Base-by-base conservation (phyloP, 2,113 vertebrate species). In the Ammodytes dubius region DNA sequence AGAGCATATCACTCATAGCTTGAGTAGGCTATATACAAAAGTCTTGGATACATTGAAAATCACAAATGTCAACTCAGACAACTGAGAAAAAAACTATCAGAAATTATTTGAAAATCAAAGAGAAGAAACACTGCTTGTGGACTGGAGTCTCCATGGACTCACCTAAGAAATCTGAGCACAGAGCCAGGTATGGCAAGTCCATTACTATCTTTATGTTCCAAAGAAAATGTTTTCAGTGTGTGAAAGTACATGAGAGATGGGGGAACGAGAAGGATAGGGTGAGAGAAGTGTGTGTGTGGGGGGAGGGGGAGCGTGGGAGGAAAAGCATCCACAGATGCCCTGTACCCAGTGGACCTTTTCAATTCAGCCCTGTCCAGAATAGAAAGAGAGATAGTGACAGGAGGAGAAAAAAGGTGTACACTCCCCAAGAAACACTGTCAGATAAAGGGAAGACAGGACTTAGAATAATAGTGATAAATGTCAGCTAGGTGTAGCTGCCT, bases 381-480 rank as follows among this genome's bases (percentile, higher is more conserved):
- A 77, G 47, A 89, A 65, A 68, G 64, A 84, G 13, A 82, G 79
- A 82, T 65, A 81, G 72, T 56, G 82, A 82, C 35, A 72, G 74
- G 61, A n/a, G 40, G 46, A 76, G 77, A 81, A 65, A 74, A 76
- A 63, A 63, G 54, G 53, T 59, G 37, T 79, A 80, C 69, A 88
- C 67, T 74, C 74, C 74, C 47, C 59, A 59, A 60, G 87, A 88
- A 89, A 89, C 79, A 79, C 70, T 85, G 82, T 79, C 70, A 89
- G 87, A 92, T 84, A 89, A 91, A 82, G 70, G 61, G 35, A 66
- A 79, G 83, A 81, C 77, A 77, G 47, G 61, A 76, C 71, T 37
- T 73, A 81, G 79, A 90, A 92, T 85, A 90, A 91, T 84, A 88
- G 89, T 84, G 90, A 91, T 86, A 88, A 89, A 94, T 93, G 85